Percentiles rank a stretch among this genome's conserved stretches.
These are phyloP conservation scores for Chloroceryle amazona DNA, from an alignment of 2,797 vertebrate species.

Conservation along the genomic window DNA sequence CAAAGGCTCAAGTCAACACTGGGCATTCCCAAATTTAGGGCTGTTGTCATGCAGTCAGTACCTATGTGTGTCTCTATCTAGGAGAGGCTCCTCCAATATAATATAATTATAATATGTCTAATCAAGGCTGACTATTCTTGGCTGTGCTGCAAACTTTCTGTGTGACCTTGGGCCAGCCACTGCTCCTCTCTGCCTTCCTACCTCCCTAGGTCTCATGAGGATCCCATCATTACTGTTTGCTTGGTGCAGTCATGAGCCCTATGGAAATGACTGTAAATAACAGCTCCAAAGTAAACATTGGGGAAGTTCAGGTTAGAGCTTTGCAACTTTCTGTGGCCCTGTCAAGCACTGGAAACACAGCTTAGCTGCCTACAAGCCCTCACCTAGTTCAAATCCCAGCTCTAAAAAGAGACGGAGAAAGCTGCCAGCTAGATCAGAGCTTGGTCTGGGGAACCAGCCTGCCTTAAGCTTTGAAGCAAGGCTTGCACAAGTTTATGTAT, in stretches of 20 bases:
- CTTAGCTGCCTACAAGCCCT: neutral
- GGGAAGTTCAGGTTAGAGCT: constrained; percentile 23
- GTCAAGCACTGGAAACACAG: neutral
- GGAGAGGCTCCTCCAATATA: constrained; percentile 28
- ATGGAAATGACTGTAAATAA: constrained; percentile 65
- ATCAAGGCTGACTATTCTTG: constrained; percentile 39
- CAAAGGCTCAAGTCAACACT: neutral
- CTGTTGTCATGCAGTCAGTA: constrained; percentile 20
- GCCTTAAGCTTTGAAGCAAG: neutral
- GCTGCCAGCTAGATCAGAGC: neutral
- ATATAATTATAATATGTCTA: constrained; percentile 41
- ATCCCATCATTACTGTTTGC: constrained; percentile 45
- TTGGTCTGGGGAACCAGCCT: neutral
- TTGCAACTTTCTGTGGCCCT: neutral
- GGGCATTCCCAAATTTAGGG: constrained; percentile 19
- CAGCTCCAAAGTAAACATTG: constrained; percentile 50
- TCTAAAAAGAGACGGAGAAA: neutral
- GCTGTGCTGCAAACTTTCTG: constrained; percentile 30
- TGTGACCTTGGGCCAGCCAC: constrained; percentile 42
- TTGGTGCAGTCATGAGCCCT: constrained; percentile 29
- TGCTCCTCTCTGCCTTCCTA: neutral
- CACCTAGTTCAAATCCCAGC: neutral
- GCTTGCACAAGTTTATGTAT: neutral
- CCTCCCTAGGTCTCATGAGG: constrained; percentile 9
- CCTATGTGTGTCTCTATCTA: constrained; percentile 28